phyloP scores from a whole-genome alignment of 2,797 vertebrate species.

The Caiman crocodilus region DNA sequence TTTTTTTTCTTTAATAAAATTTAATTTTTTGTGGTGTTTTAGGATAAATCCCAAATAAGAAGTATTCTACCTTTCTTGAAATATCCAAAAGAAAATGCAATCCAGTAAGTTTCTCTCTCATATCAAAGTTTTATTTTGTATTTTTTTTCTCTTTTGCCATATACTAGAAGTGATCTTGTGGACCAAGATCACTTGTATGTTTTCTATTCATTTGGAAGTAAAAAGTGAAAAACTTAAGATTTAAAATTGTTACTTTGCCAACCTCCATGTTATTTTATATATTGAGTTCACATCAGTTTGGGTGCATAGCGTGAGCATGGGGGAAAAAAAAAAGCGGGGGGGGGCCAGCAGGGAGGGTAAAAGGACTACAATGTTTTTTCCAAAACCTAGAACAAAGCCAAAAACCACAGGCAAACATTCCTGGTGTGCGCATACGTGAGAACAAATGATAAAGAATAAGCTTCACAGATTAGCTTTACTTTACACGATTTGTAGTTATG shows the following conservation, averaged over 20 bases:
- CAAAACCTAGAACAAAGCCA: not conserved
- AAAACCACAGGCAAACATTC: not conserved
- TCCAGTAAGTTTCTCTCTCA: not conserved
- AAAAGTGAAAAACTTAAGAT: too few relatives aligned
- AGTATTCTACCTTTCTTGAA: too few relatives aligned
- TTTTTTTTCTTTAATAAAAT: too few relatives aligned
- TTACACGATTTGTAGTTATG: not conserved
- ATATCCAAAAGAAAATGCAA: not conserved
- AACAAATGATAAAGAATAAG: not conserved
- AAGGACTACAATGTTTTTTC: not conserved
- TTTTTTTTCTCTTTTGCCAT: not conserved
- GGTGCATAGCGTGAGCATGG: not conserved
- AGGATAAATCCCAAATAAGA: not conserved
- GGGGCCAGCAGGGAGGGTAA: too few relatives aligned
- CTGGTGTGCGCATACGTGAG: not conserved
- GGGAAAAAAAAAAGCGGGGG: not conserved
- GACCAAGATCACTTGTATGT: too few relatives aligned
- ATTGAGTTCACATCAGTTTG: not conserved
- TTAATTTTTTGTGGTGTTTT: not conserved
- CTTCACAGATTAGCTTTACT: not conserved
- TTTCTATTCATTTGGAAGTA: too few relatives aligned
- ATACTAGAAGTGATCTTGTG: not conserved
- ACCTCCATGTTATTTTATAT: not conserved
- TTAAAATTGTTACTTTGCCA: not conserved
- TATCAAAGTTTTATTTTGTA: not conserved